These are phyloP conservation scores for Ispidina lecontei DNA, from an alignment of 2,797 vertebrate genomes.

Conservation along the genomic window DNA sequence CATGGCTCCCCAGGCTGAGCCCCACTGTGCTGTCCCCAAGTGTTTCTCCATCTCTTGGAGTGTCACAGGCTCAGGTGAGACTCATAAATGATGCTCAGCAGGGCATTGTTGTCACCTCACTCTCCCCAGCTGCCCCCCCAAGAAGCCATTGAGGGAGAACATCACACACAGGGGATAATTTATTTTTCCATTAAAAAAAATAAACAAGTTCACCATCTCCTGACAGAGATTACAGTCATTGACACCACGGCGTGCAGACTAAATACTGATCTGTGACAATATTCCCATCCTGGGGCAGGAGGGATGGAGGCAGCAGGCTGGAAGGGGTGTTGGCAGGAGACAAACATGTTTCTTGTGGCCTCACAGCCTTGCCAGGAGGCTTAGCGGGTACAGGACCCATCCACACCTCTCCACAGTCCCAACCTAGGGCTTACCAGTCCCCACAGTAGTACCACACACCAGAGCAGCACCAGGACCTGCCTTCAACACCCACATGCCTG, in stretches of 20 bases:
- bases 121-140: background rate
- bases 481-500: background rate
- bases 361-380: background rate
- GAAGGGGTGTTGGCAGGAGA: background rate
- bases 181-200: conserved; percentile 71
- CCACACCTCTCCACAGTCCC: background rate
- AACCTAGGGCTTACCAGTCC: background rate
- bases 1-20: rapidly evolving
- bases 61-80: background rate
- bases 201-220: conserved; percentile 45
- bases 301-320: background rate
- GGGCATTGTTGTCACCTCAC: background rate
- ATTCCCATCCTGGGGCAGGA: background rate
- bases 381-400: background rate
- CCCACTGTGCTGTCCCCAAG: background rate
- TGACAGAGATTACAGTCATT: conserved; percentile 17
- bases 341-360: background rate
- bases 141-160: rapidly evolving
- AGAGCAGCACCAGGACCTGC: background rate
- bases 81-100: background rate
- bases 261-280: background rate
- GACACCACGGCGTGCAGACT: conserved; percentile 40
- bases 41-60: background rate
- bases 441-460: background rate
- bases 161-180: background rate